These are phyloP conservation scores for Melikaiella ostensackeni DNA, from an alignment of 2,888 invertebrate genomes.

Conservation along the genomic window DNA sequence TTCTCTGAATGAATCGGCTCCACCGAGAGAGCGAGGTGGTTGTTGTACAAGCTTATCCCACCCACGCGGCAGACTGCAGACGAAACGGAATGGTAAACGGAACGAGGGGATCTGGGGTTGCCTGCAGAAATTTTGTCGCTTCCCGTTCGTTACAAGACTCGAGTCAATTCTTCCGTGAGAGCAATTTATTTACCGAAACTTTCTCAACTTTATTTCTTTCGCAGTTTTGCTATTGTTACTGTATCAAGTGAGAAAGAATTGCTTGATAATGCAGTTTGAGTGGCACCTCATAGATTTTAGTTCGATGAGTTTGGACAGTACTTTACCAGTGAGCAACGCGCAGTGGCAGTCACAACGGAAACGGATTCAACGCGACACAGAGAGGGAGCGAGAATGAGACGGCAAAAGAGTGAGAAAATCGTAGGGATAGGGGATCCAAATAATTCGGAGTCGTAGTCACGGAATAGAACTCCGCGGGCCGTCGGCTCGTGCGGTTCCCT, in stretches of 20 bases:
- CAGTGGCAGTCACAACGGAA: conserved; percentile 74
- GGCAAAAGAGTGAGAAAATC: conserved; percentile 60
- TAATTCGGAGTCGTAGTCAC: conserved; percentile 71
- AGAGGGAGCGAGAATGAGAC: conserved; percentile 65
- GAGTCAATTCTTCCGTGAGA: not conserved
- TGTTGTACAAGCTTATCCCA: conserved; percentile 74
- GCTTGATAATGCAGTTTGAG: not conserved
- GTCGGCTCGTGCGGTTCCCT: conserved; percentile 73
- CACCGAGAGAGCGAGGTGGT: conserved; percentile 67
- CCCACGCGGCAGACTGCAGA: conserved; percentile 75
- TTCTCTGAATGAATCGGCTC: conserved; percentile 78
- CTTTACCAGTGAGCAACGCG: conserved; percentile 62
- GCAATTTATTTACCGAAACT: not conserved
- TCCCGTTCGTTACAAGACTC: not conserved
- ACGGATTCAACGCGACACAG: conserved; percentile 71
- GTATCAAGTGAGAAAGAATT: not conserved
- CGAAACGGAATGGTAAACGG: conserved; percentile 77
- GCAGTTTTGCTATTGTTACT: not conserved
- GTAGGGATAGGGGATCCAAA: conserved; percentile 73
- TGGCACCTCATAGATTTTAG: not conserved
- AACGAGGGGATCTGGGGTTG: conserved; percentile 71
- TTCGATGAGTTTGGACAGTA: conserved; percentile 63
- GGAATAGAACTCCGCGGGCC: conserved; percentile 72
- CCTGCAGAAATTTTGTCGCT: conserved; percentile 70
- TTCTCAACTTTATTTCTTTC: not conserved